Evolutionary conservation across 2,113 vertebrate species (phyloP).

Genomic region (Callopanchax toddi): DNA sequence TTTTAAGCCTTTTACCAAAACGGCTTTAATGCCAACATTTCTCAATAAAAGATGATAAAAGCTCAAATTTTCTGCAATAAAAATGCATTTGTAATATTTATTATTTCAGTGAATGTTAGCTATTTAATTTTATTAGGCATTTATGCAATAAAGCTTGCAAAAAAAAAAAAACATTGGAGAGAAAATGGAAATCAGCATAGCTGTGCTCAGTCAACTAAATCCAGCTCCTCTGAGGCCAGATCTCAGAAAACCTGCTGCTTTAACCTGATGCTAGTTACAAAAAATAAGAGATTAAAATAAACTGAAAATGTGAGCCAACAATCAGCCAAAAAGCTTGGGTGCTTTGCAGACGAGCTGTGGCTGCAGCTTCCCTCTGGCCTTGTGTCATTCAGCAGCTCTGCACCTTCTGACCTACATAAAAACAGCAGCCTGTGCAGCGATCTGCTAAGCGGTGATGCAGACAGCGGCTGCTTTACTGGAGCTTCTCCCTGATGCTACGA

Average conservation of each 20-base stretch:
- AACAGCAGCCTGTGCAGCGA: slow-evolving; percentile 17
- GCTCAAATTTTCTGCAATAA: no score
- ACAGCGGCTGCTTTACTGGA: background rate
- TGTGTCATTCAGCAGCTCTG: slow-evolving; percentile 36
- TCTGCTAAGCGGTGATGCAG: slow-evolving; percentile 25
- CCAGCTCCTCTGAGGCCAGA: background rate
- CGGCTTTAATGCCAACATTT: no score
- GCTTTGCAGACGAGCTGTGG: background rate
- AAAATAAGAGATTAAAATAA: background rate
- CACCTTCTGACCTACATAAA: slow-evolving; percentile 62
- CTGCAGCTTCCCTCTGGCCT: slow-evolving; percentile 34
- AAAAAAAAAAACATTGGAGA: background rate
- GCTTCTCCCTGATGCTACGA: slow-evolving; percentile 2
- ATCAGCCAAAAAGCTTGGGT: background rate
- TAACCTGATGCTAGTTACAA: background rate
- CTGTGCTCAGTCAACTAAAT: no score
- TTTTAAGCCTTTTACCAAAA: no score
- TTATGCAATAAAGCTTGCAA: background rate
- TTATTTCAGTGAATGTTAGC: no score
- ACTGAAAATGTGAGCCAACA: background rate
- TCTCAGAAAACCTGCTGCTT: background rate
- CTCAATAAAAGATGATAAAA: no score
- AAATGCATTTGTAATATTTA: no score
- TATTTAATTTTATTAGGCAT: background rate
- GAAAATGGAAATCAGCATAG: background rate